phyloP scores from a whole-genome alignment of 2,797 vertebrate genomes.

The Enteromius radiatus region DNA sequence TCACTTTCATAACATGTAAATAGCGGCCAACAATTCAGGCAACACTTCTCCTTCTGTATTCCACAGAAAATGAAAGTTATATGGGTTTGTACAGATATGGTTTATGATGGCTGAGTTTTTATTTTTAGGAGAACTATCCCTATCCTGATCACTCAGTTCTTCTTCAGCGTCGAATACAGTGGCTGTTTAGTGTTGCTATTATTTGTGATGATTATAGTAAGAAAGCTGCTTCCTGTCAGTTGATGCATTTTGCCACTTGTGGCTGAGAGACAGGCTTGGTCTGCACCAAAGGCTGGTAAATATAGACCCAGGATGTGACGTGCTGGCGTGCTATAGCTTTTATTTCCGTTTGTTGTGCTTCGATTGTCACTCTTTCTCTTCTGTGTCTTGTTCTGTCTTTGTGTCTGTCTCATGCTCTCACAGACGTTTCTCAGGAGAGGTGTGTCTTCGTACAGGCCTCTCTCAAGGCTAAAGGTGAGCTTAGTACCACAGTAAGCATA shows the following conservation, averaged over 20 bases:
- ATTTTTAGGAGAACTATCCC: not conserved
- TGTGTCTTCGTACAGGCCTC: slow-evolving; percentile 37
- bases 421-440: slow-evolving; percentile 51
- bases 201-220: not conserved
- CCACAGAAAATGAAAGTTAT: slow-evolving; percentile 1
- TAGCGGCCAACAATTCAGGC: not conserved
- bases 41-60: slow-evolving; percentile 10
- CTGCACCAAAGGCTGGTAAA: not conserved
- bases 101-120: not conserved
- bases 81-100: not conserved
- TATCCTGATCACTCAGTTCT: not conserved
- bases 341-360: slow-evolving; percentile 13
- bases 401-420: not conserved
- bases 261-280: not conserved
- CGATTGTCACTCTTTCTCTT: slow-evolving; percentile 46
- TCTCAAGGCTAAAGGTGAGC: slow-evolving; percentile 48
- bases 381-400: slow-evolving; percentile 55
- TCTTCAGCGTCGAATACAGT: not conserved
- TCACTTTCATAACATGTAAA: not conserved
- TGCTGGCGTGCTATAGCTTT: not conserved
- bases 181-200: not conserved
- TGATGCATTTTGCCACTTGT: slow-evolving; percentile 1
- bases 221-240: slow-evolving; percentile 7
- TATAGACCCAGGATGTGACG: slow-evolving; percentile 17
- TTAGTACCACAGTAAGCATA: not conserved